Percentiles rank a stretch among this genome's conserved stretches.
Evolutionary conservation across 2,113 vertebrate genomes (phyloP).

Genomic region (Plotosus lineatus): DNA sequence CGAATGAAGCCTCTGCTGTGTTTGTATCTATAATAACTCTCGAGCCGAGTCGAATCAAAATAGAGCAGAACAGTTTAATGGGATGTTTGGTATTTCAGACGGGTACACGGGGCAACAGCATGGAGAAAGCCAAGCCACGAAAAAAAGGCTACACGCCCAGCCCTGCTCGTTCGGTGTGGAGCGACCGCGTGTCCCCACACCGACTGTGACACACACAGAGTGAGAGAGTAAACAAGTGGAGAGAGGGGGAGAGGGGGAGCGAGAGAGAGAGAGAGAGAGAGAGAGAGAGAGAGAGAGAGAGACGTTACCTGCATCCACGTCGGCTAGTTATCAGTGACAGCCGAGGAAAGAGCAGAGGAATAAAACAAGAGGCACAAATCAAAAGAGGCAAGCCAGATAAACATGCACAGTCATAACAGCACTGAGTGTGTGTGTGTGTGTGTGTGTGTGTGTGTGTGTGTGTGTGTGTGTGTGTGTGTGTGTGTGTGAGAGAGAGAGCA

Average conservation of each 20-base stretch:
- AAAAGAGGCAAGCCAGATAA: conserved; percentile 61
- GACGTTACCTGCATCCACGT: conserved; percentile 99
- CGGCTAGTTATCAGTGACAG: conserved; percentile 80
- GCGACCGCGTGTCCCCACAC: neutral
- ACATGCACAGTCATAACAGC: conserved; percentile 55
- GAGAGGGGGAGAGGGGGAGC: neutral
- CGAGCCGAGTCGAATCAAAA: neutral
- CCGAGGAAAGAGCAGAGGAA: conserved; percentile 60
- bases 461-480: too few relatives aligned
- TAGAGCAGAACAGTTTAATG: conserved; percentile 24
- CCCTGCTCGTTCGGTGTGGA: neutral
- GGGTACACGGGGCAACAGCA: neutral
- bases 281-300: conserved; percentile 41
- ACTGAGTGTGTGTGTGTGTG: neutral
- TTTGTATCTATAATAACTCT: neutral
- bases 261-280: conserved; percentile 59
- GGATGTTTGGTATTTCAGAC: conserved; percentile 22
- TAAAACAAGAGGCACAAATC: conserved; percentile 68
- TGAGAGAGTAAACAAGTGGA: too few relatives aligned
- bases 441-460: neutral
- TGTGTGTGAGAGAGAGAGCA: neutral
- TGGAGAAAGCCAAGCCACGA: neutral
- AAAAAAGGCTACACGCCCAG: conserved; percentile 20
- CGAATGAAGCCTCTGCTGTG: neutral
- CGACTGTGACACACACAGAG: neutral